These are phyloP conservation scores for Sisor rabdophorus DNA, from an alignment of 2,113 vertebrate species.

Conservation along the genomic window DNA sequence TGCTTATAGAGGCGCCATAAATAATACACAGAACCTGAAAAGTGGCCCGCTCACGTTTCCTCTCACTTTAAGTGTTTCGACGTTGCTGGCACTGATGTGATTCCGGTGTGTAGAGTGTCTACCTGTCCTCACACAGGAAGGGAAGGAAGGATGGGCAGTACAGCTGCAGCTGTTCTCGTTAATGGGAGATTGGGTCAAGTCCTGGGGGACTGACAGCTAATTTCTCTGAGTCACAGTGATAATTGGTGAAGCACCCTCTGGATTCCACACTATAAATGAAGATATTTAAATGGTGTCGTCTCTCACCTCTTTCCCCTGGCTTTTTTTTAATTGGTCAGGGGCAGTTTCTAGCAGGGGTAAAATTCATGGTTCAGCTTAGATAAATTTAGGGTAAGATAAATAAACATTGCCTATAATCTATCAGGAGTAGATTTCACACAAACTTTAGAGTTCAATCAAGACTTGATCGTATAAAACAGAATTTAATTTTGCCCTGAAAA, in stretches of 20 bases:
- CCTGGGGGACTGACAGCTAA: constrained; percentile 41
- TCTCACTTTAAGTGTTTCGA: not conserved
- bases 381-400: not conserved
- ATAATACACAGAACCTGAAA: not conserved
- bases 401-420: not conserved
- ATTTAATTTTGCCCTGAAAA: too few species aligned
- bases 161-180: constrained; percentile 35
- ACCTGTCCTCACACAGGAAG: constrained; percentile 16
- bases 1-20: not conserved
- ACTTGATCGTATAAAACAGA: too few species aligned
- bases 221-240: constrained; percentile 43
- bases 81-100: constrained; percentile 14
- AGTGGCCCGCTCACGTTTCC: not conserved
- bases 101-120: not conserved
- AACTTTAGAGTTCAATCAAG: not conserved
- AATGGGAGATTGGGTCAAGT: constrained; percentile 33
- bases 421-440: not conserved
- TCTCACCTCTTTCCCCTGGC: constrained; percentile 29
- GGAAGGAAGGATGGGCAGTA: constrained; percentile 10
- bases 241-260: constrained; percentile 42
- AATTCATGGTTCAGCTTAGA: constrained; percentile 3
- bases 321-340: constrained; percentile 26
- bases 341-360: constrained; percentile 18
- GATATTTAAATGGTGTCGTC: constrained; percentile 35
- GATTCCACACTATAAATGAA: constrained; percentile 47